Conservation (phyloP, 1,140 invertebrate species). For the Wasmannia auropunctata region DNA sequence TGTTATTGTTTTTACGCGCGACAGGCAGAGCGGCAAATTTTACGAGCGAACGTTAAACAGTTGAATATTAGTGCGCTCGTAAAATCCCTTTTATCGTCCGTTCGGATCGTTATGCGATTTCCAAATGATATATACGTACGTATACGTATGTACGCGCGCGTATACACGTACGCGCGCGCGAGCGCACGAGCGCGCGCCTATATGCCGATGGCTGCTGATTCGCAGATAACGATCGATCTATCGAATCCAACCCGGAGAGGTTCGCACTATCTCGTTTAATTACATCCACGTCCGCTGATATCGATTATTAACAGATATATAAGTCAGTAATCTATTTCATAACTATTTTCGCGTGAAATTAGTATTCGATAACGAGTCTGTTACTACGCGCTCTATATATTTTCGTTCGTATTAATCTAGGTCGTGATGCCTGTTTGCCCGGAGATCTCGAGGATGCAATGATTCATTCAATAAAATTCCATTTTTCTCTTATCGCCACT, state of each 20-base stretch:
- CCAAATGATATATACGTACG: slow-evolving; percentile 57
- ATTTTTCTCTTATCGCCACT: neutral
- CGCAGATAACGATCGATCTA: slow-evolving; percentile 57
- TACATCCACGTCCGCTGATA: slow-evolving; percentile 34
- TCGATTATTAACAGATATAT: slow-evolving; percentile 53
- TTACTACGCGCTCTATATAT: neutral
- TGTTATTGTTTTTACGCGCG: slow-evolving; percentile 74
- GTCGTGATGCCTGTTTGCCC: neutral
- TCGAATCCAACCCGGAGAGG: neutral
- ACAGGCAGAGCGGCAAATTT: slow-evolving; percentile 72
- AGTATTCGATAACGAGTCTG: slow-evolving; percentile 23
- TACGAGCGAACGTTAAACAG: slow-evolving; percentile 74
- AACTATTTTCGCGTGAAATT: slow-evolving; percentile 47
- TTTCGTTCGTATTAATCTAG: slow-evolving; percentile 23
- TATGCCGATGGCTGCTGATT: slow-evolving; percentile 25
- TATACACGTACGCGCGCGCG: too few relatives aligned
- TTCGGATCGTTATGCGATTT: slow-evolving; percentile 73
- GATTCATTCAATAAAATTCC: neutral
- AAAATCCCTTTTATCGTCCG: slow-evolving; percentile 74
- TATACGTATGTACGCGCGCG: neutral
- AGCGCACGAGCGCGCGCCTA: too few relatives aligned
- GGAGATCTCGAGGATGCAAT: neutral
- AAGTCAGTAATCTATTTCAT: slow-evolving; percentile 35
- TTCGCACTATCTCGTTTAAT: slow-evolving; percentile 47
- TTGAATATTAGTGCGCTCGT: slow-evolving; percentile 74